phyloP scores from a whole-genome alignment of 53 echinoderm and acorn worm species.

The Paracentrotus lividus region DNA sequence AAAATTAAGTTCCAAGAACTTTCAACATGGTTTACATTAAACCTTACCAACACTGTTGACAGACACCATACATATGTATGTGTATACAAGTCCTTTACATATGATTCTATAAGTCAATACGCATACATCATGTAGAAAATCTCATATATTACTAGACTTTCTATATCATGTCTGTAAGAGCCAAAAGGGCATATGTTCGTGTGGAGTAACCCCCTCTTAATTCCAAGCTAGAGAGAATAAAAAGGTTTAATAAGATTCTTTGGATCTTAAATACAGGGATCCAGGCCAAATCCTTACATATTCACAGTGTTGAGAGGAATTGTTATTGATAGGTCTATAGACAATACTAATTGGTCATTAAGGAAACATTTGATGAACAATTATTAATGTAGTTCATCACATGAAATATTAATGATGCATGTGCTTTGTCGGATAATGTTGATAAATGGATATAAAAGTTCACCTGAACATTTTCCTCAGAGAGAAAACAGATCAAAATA shows the following conservation, averaged over 20 bases:
- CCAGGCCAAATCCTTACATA: background rate
- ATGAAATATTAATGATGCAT: background rate
- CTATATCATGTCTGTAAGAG: no score
- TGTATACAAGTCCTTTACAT: no score
- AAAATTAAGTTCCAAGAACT: background rate
- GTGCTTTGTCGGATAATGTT: background rate
- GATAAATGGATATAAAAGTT: background rate
- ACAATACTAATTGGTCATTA: background rate
- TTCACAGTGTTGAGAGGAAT: background rate
- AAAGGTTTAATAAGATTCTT: background rate
- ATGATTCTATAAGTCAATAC: no score
- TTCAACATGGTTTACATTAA: background rate
- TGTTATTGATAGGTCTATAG: background rate
- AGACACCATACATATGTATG: background rate
- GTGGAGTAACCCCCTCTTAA: no score
- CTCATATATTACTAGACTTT: background rate
- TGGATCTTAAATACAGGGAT: background rate
- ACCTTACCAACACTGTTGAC: no score
- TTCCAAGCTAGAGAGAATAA: no score
- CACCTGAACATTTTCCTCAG: background rate
- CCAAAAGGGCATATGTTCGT: no score
- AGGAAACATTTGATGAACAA: background rate
- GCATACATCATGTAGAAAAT: background rate
- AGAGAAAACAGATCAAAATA: background rate
- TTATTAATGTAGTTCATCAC: background rate